Evolutionary conservation across 2,797 vertebrate genomes (phyloP), one percentile per base, ranked within the genome.

Genomic region (Poecilia gillii): DNA sequence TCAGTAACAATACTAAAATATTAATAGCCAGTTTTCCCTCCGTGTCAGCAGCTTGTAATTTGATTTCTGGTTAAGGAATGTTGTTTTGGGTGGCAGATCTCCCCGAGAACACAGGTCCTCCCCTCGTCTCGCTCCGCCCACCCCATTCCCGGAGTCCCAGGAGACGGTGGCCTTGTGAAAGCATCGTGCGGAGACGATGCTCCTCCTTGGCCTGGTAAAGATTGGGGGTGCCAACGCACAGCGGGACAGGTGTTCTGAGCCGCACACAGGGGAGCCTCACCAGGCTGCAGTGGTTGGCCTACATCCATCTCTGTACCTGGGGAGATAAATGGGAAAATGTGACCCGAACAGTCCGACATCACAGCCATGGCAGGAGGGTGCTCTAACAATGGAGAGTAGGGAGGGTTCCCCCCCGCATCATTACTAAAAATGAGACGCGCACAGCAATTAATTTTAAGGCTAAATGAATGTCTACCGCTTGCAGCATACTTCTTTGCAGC

Each of bases 201-300:
- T 94, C 93, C 94, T 96, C 91, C 92, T 94, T 95, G 95, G 94
- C 94, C 95, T 91, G 94, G 94, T 96, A 94, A 95, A 95, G 94
- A 95, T 92, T 92, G 93, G 94, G 90, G 93, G 92, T 92, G 92
- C 85, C 84, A 92, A 85, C 85, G 84, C 93, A 88, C 94, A 94
- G 93, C 84, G 82, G 93, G 93, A 92, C 94, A 94, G 92, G 93
- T 95, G 94, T 94, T 93, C 84, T 49, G 91, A 87, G 90, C 91
- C 75, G 78, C 92, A 90, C 94, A 92, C 91, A 77, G 85, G 94
- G 94, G 94, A 95, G 81, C 77, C 90, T 91, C 92, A 87, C 85
- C 83, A 82, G 92, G 92, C 93, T 91, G 87, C 89, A 72, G 80
- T 75, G 88, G 86, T 85, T 93, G 91, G 90, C 93, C 91, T 84